Base-by-base conservation (phyloP, 2,888 invertebrate genomes). In the Cataglyphis altisquamis region DNA sequence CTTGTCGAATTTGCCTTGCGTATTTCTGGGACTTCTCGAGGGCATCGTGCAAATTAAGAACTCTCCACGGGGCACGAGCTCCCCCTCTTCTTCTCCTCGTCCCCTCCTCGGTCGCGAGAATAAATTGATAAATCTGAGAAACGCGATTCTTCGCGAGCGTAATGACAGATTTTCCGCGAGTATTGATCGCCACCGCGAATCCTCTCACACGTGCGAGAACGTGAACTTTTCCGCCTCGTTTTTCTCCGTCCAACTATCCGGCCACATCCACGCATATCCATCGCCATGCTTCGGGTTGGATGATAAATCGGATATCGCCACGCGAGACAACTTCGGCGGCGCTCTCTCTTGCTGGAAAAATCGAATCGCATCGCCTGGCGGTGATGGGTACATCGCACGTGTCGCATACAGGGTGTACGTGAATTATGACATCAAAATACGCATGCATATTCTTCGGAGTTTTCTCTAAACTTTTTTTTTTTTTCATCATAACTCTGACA, bases 291-390 rank as follows among this genome's bases (percentile, higher is more conserved):
- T 3, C 21, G 41, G 10, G 41, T 4, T 32, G 70, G 32, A 78
- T 78, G 78, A 78, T 78, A 78, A 78, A 78, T 78, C 70, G 45
- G 32, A 78, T 78, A 68, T 70, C 70, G 32, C 57, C 78, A 70
- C 45, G 72, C 78, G 78, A 70, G 60, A 68, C 78, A 78, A 70
- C 72, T 60, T 78, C 18, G 68, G 39, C 25, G 57, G 25, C 25
- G 25, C 25, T 29, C 68, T 68, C 68, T 68, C 57, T 41, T 29
- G 62, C 21, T 10, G 57, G 41, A 78, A 78, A 78, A 78, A 78
- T 78, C 57, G 57, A 70, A 70, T 78, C 60, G 36, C 68, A 57
- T 57, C 41, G 77, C 55, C 55, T 75, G 74, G 21, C 48, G 21
- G 21, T 48, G 68, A 68, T 68, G 29, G 55, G 68, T 77, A 67